These are phyloP conservation scores for Rhimphoctona megacephalus DNA, from an alignment of 2,888 invertebrate species.

Conservation along the genomic window DNA sequence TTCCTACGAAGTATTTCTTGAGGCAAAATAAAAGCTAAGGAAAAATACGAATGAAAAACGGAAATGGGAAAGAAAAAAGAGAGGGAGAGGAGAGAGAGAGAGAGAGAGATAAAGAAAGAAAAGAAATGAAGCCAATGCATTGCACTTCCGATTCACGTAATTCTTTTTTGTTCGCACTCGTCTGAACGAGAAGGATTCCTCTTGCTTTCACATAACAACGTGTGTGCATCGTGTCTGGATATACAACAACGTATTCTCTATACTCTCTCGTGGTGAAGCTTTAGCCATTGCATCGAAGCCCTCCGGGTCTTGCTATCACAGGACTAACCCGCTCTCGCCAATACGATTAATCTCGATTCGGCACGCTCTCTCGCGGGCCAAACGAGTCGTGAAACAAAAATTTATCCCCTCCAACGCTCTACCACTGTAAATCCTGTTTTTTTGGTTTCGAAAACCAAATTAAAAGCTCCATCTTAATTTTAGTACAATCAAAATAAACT, in stretches of 20 bases:
- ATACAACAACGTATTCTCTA: constrained; percentile 26
- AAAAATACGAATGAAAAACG: constrained; percentile 24
- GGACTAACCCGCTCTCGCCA: neutral
- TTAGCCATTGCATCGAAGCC: constrained; percentile 30
- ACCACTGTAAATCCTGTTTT: neutral
- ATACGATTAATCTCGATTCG: constrained; percentile 66
- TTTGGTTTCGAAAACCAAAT: constrained; percentile 29
- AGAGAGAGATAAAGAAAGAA: too few relatives aligned
- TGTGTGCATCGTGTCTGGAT: constrained; percentile 30
- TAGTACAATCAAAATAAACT: too few relatives aligned
- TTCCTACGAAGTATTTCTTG: constrained; percentile 42
- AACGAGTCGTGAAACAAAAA: constrained; percentile 58
- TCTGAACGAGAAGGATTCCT: constrained; percentile 48
- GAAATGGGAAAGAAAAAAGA: constrained; percentile 25
- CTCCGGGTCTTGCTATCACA: constrained; percentile 47
- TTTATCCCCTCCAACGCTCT: constrained; percentile 36
- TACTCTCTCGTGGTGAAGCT: constrained; percentile 31
- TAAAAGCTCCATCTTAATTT: neutral
- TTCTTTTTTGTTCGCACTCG: constrained; percentile 72
- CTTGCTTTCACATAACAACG: constrained; percentile 44
- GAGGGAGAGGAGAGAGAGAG: too few relatives aligned
- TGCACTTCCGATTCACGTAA: constrained; percentile 79
- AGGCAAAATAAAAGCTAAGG: constrained; percentile 8
- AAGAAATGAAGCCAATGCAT: constrained; percentile 64
- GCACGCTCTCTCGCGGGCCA: constrained; percentile 41